These are phyloP conservation scores for Chironomus tepperi DNA, from an alignment of 1,140 invertebrate genomes.

Conservation along the genomic window DNA sequence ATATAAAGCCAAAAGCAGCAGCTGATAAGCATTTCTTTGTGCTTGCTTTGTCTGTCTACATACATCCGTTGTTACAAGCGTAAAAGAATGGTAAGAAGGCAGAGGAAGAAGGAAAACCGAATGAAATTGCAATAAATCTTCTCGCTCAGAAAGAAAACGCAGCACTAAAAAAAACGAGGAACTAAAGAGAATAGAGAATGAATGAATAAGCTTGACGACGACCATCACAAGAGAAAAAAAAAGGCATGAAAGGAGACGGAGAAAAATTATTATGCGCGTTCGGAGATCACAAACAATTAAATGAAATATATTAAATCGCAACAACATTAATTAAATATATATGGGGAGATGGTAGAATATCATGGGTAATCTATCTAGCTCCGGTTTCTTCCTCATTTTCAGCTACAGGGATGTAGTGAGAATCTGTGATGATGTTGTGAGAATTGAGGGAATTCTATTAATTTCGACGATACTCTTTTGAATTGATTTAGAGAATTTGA, in stretches of 20 bases:
- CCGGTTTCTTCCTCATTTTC: neutral
- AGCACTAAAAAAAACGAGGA: neutral
- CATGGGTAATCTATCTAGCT: constrained; percentile 5
- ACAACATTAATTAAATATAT: constrained; percentile 15
- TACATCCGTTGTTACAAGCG: constrained; percentile 11
- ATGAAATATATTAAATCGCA: constrained; percentile 14
- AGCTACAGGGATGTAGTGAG: neutral
- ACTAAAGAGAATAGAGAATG: neutral
- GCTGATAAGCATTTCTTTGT: constrained; percentile 12
- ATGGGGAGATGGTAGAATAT: neutral
- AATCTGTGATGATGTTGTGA: too few relatives aligned
- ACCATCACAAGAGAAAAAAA: neutral
- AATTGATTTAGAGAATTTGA: too few relatives aligned
- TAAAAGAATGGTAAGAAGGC: neutral
- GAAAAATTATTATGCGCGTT: constrained; percentile 8
- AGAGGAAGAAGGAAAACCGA: neutral
- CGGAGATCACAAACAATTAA: constrained; percentile 13
- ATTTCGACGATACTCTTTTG: too few relatives aligned
- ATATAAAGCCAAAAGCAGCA: neutral
- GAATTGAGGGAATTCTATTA: too few relatives aligned
- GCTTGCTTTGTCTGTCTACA: neutral
- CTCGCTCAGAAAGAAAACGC: neutral
- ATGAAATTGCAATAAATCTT: constrained; percentile 9
- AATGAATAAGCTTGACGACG: too few relatives aligned
- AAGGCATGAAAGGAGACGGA: neutral